These are phyloP conservation scores for Halictus ligatus DNA, from an alignment of 2,888 invertebrate genomes.

Conservation along the genomic window DNA sequence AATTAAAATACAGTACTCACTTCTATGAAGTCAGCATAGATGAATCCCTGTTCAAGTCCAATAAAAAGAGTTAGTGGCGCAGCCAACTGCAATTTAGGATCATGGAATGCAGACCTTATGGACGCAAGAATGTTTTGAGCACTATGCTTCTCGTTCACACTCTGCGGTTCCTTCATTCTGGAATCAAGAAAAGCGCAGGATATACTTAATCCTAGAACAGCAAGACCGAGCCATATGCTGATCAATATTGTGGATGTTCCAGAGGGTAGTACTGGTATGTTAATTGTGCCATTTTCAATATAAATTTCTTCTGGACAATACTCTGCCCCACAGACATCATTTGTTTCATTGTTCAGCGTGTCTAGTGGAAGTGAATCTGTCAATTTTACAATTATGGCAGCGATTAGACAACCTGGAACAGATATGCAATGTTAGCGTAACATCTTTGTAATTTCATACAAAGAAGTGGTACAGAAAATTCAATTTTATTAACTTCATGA, in stretches of 20 bases:
- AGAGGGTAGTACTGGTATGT: slow-evolving; percentile 71
- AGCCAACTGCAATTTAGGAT: slow-evolving; percentile 89
- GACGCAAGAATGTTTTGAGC: slow-evolving; percentile 81
- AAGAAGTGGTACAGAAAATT: no score
- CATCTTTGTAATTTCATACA: not conserved
- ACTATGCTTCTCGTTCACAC: slow-evolving; percentile 70
- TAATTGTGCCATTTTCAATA: slow-evolving; percentile 76
- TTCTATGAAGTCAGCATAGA: slow-evolving; percentile 93
- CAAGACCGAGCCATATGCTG: slow-evolving; percentile 79
- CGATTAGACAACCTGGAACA: slow-evolving; percentile 78
- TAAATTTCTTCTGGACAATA: slow-evolving; percentile 79
- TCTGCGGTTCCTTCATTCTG: slow-evolving; percentile 79
- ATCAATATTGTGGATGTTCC: slow-evolving; percentile 77
- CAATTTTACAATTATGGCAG: slow-evolving; percentile 77
- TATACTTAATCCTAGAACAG: slow-evolving; percentile 79
- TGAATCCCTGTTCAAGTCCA: slow-evolving; percentile 93
- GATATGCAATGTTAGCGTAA: not conserved
- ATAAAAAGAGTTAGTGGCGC: slow-evolving; percentile 92
- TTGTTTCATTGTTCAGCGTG: slow-evolving; percentile 69
- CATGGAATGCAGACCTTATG: slow-evolving; percentile 86
- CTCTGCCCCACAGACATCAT: slow-evolving; percentile 79
- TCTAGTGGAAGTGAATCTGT: slow-evolving; percentile 69
- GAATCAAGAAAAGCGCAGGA: slow-evolving; percentile 81
- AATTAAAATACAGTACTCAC: slow-evolving; percentile 82
- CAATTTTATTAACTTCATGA: not conserved